Conservation (phyloP, 2,888 invertebrate species). For the Acheta domesticus region DNA sequence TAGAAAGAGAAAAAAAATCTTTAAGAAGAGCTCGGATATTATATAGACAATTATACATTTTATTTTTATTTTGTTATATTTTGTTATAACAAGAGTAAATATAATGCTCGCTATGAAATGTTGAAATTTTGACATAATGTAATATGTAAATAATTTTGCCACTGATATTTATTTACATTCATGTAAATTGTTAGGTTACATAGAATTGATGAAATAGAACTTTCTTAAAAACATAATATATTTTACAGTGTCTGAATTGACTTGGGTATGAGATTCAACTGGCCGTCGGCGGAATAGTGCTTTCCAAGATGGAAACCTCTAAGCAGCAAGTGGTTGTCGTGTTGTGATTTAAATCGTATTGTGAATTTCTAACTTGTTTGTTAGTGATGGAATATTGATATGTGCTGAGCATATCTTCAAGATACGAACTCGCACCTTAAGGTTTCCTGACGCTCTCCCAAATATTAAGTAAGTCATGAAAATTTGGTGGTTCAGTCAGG, state of each 20-base stretch:
- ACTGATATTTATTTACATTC: too few relatives aligned
- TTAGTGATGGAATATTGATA: background rate
- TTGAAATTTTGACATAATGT: too few relatives aligned
- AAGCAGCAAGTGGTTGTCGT: constrained; percentile 7
- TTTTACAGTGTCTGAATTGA: background rate
- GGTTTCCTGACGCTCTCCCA: background rate
- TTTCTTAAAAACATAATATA: background rate
- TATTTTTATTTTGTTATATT: too few relatives aligned
- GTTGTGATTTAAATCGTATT: background rate
- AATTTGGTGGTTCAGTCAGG: background rate
- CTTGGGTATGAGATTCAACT: background rate
- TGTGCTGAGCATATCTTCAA: background rate
- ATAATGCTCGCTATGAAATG: too few relatives aligned
- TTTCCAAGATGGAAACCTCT: constrained; percentile 9
- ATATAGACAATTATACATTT: too few relatives aligned
- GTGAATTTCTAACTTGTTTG: constrained; percentile 9
- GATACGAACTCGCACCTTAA: background rate
- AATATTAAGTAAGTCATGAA: background rate
- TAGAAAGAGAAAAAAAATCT: too few relatives aligned
- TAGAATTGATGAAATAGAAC: too few relatives aligned
- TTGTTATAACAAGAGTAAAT: too few relatives aligned
- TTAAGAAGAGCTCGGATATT: too few relatives aligned
- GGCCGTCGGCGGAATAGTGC: background rate
- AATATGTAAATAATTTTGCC: too few relatives aligned
- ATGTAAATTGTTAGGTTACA: too few relatives aligned